These are phyloP conservation scores for Hartigia nigra DNA, from an alignment of 2,888 invertebrate species.

Conservation along the genomic window DNA sequence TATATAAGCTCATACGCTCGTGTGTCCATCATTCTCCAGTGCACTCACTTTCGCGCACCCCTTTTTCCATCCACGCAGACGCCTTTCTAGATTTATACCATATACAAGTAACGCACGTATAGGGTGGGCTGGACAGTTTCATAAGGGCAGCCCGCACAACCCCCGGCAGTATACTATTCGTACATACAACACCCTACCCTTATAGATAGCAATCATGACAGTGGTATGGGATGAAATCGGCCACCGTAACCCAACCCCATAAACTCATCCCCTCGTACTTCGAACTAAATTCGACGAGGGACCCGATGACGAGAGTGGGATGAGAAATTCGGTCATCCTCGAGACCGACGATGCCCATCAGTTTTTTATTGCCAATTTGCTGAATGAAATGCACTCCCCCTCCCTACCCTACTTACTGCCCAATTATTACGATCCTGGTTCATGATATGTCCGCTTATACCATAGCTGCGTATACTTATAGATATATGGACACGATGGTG, in stretches of 20 bases:
- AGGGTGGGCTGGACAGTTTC: not conserved
- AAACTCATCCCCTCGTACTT: constrained; percentile 41
- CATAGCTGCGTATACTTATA: too few relatives aligned
- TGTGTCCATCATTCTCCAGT: not conserved
- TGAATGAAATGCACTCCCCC: constrained; percentile 65
- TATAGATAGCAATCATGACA: constrained; percentile 54
- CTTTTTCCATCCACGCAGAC: constrained; percentile 16
- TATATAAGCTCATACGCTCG: constrained; percentile 18
- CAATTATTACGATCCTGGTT: constrained; percentile 48
- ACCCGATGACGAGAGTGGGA: constrained; percentile 30
- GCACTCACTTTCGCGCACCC: constrained; percentile 17
- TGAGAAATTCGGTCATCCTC: not conserved
- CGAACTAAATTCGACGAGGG: constrained; percentile 61
- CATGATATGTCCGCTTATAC: too few relatives aligned
- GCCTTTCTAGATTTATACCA: constrained; percentile 15
- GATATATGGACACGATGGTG: not conserved
- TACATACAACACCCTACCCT: constrained; percentile 36
- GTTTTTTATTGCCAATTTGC: constrained; percentile 65
- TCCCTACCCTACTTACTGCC: constrained; percentile 55
- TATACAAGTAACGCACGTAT: not conserved
- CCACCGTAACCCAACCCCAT: constrained; percentile 54
- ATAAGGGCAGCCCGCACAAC: not conserved
- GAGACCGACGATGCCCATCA: constrained; percentile 51
- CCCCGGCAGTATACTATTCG: constrained; percentile 3
- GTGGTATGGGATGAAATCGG: constrained; percentile 51